These are phyloP conservation scores for Cyprinella venusta DNA, from an alignment of 2,797 vertebrate species.

Conservation along the genomic window DNA sequence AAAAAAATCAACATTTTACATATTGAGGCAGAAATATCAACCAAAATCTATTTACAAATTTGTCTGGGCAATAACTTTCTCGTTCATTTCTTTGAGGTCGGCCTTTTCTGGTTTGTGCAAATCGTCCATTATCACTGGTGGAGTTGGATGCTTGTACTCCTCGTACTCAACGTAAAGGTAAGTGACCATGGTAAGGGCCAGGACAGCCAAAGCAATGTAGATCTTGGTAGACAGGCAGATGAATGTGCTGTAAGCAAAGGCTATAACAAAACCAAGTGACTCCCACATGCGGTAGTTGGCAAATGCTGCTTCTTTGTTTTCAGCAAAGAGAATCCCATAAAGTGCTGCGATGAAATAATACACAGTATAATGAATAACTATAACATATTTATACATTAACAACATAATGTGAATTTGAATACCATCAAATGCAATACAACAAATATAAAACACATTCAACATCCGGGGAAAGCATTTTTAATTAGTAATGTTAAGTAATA, in stretches of 20 bases:
- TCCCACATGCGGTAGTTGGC: conserved; percentile 96
- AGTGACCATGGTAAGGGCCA: conserved; percentile 72
- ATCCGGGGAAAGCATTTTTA: not conserved
- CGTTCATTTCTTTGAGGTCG: not conserved
- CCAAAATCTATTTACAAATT: conserved; percentile 37
- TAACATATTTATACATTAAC: not conserved
- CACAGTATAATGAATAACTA: not conserved
- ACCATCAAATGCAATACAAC: not conserved
- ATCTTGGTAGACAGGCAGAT: conserved; percentile 86
- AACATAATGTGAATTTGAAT: not conserved
- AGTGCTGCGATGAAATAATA: conserved; percentile 75
- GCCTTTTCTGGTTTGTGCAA: not conserved
- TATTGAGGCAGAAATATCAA: not conserved
- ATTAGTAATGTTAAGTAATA: not conserved
- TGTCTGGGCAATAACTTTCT: conserved; percentile 40
- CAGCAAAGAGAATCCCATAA: conserved; percentile 88
- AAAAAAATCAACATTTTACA: not conserved
- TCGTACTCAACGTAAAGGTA: conserved; percentile 84
- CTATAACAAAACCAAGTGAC: conserved; percentile 88
- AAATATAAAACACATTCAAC: not conserved
- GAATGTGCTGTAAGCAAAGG: conserved; percentile 90
- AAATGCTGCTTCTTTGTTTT: conserved; percentile 90
- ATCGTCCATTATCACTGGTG: not conserved
- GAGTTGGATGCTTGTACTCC: conserved; percentile 66
- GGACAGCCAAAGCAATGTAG: conserved; percentile 81